Percentiles rank a stretch among this genome's conserved stretches.
Conservation (phyloP, 1,140 invertebrate genomes). For the Microplitis demolitor region DNA sequence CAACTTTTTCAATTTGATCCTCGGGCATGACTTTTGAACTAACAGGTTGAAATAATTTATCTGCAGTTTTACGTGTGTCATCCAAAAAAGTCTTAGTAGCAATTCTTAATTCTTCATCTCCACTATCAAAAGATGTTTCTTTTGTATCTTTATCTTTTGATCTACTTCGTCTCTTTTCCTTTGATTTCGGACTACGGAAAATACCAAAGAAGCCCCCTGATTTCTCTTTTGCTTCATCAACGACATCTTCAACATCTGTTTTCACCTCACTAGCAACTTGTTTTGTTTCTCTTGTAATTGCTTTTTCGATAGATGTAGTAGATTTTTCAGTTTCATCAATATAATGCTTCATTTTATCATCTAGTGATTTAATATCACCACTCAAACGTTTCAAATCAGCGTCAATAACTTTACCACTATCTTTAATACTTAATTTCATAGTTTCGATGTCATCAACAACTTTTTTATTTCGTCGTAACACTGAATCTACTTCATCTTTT, state of each 20-base stretch:
- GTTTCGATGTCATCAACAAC: background rate
- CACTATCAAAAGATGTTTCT: conserved; percentile 29
- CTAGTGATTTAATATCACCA: conserved; percentile 1
- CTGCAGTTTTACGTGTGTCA: conserved; percentile 37
- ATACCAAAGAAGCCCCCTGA: conserved; percentile 41
- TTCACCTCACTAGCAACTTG: background rate
- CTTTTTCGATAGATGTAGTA: background rate
- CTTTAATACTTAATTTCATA: conserved; percentile 7
- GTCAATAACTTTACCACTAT: conserved; percentile 9
- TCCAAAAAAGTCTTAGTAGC: conserved; percentile 30
- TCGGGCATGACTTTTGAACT: background rate
- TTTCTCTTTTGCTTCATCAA: conserved; percentile 26
- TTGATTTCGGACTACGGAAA: conserved; percentile 44
- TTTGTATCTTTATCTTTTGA: conserved; percentile 34
- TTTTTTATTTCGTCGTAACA: background rate
- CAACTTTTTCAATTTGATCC: conserved; percentile 19
- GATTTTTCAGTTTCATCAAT: conserved; percentile 11
- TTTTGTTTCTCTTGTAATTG: background rate
- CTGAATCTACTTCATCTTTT: conserved; percentile 13
- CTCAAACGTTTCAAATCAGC: conserved; percentile 4
- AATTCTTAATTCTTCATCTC: conserved; percentile 31
- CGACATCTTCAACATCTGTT: conserved; percentile 3
- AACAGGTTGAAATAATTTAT: conserved; percentile 1
- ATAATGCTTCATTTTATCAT: conserved; percentile 9
- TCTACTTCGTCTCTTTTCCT: conserved; percentile 39